Conservation (phyloP, 2,888 invertebrate genomes). For the Plagiodera versicolora region DNA sequence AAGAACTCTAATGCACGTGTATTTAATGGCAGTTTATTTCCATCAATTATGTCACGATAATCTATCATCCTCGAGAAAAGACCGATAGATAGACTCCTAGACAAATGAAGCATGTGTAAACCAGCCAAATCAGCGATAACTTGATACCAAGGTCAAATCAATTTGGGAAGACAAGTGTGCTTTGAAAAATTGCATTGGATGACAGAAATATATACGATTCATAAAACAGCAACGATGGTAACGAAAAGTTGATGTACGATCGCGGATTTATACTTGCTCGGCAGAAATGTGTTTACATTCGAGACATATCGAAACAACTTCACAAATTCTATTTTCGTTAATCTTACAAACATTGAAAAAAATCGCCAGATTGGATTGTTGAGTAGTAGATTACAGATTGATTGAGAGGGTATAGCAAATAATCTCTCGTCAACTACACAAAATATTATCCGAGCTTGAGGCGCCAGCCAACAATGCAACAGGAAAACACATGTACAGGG, state of each 20-base stretch:
- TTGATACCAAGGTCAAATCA: background rate
- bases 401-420: no score
- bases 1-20: background rate
- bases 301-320: background rate
- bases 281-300: background rate
- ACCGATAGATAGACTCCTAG: no score
- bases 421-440: no score
- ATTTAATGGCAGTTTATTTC: background rate
- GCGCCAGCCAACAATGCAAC: background rate
- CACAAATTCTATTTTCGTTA: background rate
- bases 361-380: no score
- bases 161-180: background rate
- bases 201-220: background rate
- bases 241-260: background rate
- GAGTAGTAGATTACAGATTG: no score
- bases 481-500: no score
- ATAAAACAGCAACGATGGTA: background rate
- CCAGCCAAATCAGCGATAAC: no score
- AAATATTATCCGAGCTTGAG: no score
- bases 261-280: background rate
- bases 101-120: no score
- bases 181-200: background rate
- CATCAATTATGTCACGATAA: background rate
- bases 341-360: background rate
- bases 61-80: background rate